Evolutionary conservation across 2,888 invertebrate genomes (phyloP).

Genomic region (Himalopsyche tibetana): DNA sequence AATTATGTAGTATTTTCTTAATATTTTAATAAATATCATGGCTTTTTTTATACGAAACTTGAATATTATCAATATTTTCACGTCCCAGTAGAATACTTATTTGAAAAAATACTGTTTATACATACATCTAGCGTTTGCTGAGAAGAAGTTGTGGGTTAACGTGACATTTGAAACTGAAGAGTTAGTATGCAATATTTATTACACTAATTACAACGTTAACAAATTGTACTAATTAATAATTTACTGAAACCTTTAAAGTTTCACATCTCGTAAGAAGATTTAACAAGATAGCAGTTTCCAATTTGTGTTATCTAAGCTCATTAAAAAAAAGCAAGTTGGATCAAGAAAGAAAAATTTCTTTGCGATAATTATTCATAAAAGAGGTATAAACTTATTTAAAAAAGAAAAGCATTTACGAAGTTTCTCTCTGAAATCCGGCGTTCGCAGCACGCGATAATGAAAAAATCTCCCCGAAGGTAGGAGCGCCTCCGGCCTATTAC

Average conservation of each 20-base stretch:
- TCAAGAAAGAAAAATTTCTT: conserved; percentile 22
- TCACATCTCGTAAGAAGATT: conserved; percentile 27
- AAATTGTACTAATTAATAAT: conserved; percentile 3
- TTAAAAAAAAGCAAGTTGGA: conserved; percentile 1
- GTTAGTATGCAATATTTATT: too few relatives aligned
- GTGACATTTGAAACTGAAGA: too few relatives aligned
- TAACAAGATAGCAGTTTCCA: conserved; percentile 26
- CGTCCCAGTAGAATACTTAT: too few relatives aligned
- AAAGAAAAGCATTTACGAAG: conserved; percentile 34
- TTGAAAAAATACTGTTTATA: too few relatives aligned
- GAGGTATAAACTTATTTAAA: conserved; percentile 34
- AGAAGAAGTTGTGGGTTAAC: too few relatives aligned
- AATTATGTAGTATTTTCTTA: too few relatives aligned
- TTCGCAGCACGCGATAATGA: conserved; percentile 34
- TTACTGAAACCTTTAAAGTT: background rate
- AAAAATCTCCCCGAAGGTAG: conserved; percentile 30
- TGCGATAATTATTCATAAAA: conserved; percentile 34
- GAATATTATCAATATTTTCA: too few relatives aligned
- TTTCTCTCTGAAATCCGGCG: conserved; percentile 31
- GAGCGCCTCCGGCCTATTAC: conserved; percentile 56
- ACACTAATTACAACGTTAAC: too few relatives aligned
- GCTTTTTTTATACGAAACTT: too few relatives aligned
- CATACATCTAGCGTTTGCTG: too few relatives aligned
- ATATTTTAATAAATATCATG: too few relatives aligned
- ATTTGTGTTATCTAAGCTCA: conserved; percentile 34